These are phyloP conservation scores for Eupsittula cactorum DNA, from an alignment of 2,113 vertebrate species.

Conservation along the genomic window DNA sequence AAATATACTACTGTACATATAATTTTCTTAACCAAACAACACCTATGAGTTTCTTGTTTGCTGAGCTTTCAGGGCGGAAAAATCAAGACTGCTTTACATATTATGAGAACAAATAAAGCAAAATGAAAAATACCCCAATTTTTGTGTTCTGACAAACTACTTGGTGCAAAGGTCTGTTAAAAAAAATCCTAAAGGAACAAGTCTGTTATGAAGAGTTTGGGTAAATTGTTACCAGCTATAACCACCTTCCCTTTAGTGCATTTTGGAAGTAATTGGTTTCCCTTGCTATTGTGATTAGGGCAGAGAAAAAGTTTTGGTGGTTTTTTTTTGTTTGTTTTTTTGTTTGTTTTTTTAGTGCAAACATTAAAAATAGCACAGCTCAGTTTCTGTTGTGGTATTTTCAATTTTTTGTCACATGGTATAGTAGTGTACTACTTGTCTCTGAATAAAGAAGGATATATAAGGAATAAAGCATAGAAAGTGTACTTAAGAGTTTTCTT, in stretches of 20 bases:
- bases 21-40: neutral
- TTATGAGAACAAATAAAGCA: neutral
- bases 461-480: neutral
- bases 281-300: neutral
- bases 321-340: accelerated
- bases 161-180: neutral
- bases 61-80: neutral
- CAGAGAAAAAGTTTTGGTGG: neutral
- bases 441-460: neutral
- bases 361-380: neutral
- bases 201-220: neutral
- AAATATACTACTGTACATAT: neutral
- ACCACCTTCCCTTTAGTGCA: neutral
- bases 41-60: neutral
- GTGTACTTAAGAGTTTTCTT: neutral
- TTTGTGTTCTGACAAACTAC: neutral
- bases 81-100: neutral
- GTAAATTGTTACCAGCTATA: neutral
- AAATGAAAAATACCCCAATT: neutral
- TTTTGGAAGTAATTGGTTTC: neutral
- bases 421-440: neutral
- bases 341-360: neutral
- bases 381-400: neutral
- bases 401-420: neutral
- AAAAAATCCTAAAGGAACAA: neutral